Evolutionary conservation across 2,888 invertebrate genomes (phyloP).

Genomic region (Xiphydria camelus): DNA sequence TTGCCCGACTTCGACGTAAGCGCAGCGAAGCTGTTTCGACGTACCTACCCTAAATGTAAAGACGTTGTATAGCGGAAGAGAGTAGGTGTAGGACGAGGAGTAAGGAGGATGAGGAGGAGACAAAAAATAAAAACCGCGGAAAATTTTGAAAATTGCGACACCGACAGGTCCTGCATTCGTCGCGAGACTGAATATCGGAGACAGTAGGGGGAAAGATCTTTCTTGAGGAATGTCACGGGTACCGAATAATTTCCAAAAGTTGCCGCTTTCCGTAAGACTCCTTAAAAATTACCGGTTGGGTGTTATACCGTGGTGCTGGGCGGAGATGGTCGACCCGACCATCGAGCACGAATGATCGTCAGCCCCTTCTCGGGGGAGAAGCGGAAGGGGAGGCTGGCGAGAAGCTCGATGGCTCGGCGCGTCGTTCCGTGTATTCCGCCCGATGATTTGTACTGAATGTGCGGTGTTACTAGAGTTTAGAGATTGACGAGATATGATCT

Average conservation of each 20-base stretch:
- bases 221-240: neutral
- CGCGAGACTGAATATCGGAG: conserved; percentile 6
- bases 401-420: neutral
- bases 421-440: conserved; percentile 21
- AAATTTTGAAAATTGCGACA: conserved; percentile 17
- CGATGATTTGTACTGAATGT: conserved; percentile 45
- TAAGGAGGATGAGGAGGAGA: neutral
- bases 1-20: conserved; percentile 11
- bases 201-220: neutral
- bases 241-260: conserved; percentile 29
- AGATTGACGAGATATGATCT: conserved; percentile 40
- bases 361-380: neutral
- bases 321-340: conserved; percentile 24
- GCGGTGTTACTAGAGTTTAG: conserved; percentile 41
- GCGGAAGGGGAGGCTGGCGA: neutral
- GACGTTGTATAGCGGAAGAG: no score
- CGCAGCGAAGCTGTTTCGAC: conserved; percentile 18
- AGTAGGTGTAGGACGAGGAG: conserved; percentile 2
- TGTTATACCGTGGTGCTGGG: conserved; percentile 37
- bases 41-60: no score
- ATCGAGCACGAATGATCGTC: neutral
- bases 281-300: conserved; percentile 30
- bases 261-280: conserved; percentile 48
- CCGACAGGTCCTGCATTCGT: conserved; percentile 7
- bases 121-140: conserved; percentile 13